Evolutionary conservation across 1,140 invertebrate genomes (phyloP).

Genomic region (Acromyrmex heyeri): DNA sequence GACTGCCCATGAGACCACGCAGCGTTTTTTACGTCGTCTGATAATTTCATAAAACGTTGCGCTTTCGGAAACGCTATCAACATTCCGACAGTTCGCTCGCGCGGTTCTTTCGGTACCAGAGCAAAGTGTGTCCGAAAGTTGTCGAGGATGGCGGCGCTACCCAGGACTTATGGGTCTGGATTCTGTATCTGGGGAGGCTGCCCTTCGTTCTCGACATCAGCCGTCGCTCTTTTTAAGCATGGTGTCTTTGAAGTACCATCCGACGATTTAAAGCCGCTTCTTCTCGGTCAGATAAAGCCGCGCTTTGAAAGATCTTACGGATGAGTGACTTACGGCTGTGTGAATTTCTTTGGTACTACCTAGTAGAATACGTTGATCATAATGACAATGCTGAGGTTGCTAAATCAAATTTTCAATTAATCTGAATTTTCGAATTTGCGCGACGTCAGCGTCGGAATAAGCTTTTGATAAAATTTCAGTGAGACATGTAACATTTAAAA

Average conservation of each 20-base stretch:
- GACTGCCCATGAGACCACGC: constrained; percentile 76
- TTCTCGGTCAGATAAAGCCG: constrained; percentile 59
- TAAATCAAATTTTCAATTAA: constrained; percentile 59
- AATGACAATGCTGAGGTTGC: constrained; percentile 60
- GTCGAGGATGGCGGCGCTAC: background rate
- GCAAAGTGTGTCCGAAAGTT: constrained; percentile 15
- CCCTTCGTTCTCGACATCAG: constrained; percentile 33
- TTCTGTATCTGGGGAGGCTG: constrained; percentile 22
- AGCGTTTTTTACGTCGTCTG: constrained; percentile 77
- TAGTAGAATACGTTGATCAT: constrained; percentile 42
- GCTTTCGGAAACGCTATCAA: constrained; percentile 61
- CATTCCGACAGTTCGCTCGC: constrained; percentile 54
- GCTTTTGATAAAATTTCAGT: constrained; percentile 11
- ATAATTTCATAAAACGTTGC: constrained; percentile 84
- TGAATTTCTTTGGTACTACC: constrained; percentile 39
- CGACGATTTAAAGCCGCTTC: constrained; percentile 59
- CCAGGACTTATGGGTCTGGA: constrained; percentile 12
- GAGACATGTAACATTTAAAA: background rate
- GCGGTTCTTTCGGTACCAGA: constrained; percentile 8
- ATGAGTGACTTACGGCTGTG: constrained; percentile 20
- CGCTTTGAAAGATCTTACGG: constrained; percentile 56
- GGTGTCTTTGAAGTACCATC: constrained; percentile 57
- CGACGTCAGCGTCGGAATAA: constrained; percentile 1
- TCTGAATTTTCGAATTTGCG: constrained; percentile 10
- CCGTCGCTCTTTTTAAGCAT: constrained; percentile 55